Base-by-base conservation (phyloP, 2,113 vertebrate species). In the Ophiodon elongatus region DNA sequence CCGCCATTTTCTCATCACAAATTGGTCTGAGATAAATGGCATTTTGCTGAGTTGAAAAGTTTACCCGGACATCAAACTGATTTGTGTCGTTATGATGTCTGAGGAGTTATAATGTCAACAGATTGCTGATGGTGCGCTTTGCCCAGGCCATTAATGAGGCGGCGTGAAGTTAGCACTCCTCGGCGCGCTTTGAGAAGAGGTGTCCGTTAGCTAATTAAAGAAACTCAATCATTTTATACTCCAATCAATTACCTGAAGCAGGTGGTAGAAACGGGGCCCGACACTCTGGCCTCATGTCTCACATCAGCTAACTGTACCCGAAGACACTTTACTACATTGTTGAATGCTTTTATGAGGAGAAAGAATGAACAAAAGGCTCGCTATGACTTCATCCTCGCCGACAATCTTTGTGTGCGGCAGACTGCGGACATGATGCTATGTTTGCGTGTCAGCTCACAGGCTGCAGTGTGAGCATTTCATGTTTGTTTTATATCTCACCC, bases 171-270 rank as follows among this genome's bases (percentile, higher is more conserved):
- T 84, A 80, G 80, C 81, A 37, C 76, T 76, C 54, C 69, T 76
- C 68, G 79, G 79, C 78, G 33, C n/a, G 87, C 87, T 85, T 50
- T 57, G 84, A 83, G 84, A 43, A 74, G 84, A 75, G 85, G 85
- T 76, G 80, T 92, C 86, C 80, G 88, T 93, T 92, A 91, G 94
- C 85, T 94, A 94, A 95, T 97, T 95, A 93, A 96, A 94, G 84
- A 93, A 83, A 89, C 87, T 93, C 90, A 93, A 90, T 94, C 94
- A 90, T 78, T 89, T 93, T 94, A 87, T 78, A 81, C 76, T 4
- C 63, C 54, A 94, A 95, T 96, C 94, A 94, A 94, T 94, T 95
- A 95, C 92, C 89, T 91, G 89, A 52, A 90, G 88, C 85, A 92
- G 88, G 85, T 88, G 85, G 77, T 83, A 80, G 90, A 87, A 86